Evolutionary conservation across 2,888 invertebrate genomes (phyloP).

Genomic region (Oscheius onirici): DNA sequence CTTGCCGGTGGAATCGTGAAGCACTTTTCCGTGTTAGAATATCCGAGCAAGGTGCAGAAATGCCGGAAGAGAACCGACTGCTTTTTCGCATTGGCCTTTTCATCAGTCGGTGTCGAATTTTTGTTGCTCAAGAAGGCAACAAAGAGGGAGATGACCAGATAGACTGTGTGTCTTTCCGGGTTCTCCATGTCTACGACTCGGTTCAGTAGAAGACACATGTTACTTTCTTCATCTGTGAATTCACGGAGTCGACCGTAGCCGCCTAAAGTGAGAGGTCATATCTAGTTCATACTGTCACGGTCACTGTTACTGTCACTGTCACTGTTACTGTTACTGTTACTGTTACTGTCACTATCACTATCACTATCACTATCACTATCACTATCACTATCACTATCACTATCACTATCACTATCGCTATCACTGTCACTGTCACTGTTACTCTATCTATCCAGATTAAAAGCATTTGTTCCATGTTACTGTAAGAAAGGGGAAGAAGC

Average conservation of each 20-base stretch:
- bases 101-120: constrained; percentile 63
- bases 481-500: not conserved
- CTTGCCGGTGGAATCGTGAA: constrained; percentile 89
- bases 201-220: constrained; percentile 83
- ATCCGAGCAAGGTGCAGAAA: constrained; percentile 89
- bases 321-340: not conserved
- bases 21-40: constrained; percentile 87
- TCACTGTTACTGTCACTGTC: not conserved
- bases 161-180: constrained; percentile 92
- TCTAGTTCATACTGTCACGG: not conserved
- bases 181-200: constrained; percentile 92
- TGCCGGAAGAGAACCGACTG: constrained; percentile 90
- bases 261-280: constrained; percentile 31
- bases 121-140: constrained; percentile 78
- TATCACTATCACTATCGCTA: not conserved
- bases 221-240: constrained; percentile 84
- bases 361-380: not conserved
- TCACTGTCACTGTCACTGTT: not conserved
- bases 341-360: not conserved
- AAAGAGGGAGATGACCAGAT: constrained; percentile 89
- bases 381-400: not conserved
- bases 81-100: constrained; percentile 69
- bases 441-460: not conserved
- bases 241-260: constrained; percentile 82
- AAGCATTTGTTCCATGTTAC: not conserved